Evolutionary conservation across 2,888 invertebrate genomes (phyloP).

Genomic region (Nymphalis polychloros): DNA sequence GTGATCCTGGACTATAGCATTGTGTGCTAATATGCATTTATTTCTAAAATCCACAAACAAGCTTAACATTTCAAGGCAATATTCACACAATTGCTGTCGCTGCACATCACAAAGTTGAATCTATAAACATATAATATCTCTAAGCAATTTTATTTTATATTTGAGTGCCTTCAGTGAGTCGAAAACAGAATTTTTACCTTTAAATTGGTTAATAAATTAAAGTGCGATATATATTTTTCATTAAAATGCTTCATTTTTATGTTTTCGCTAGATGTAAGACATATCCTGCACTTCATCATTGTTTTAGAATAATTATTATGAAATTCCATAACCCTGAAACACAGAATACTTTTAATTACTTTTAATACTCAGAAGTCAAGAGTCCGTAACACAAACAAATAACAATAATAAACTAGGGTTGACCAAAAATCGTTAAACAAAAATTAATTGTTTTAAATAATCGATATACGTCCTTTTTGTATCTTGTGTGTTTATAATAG

Average conservation of each 20-base stretch:
- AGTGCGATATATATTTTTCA: slow-evolving; percentile 50
- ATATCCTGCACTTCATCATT: slow-evolving; percentile 64
- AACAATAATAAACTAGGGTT: no score
- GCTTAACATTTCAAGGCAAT: slow-evolving; percentile 50
- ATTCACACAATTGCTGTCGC: slow-evolving; percentile 55
- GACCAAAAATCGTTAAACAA: no score
- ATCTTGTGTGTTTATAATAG: no score
- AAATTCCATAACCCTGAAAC: no score
- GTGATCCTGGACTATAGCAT: slow-evolving; percentile 42
- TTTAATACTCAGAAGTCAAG: no score
- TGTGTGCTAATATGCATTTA: slow-evolving; percentile 54
- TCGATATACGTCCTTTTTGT: no score
- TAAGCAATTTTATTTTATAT: not conserved
- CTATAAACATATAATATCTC: slow-evolving; percentile 44
- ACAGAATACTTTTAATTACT: no score
- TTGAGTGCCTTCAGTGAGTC: no score
- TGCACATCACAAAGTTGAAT: slow-evolving; percentile 50
- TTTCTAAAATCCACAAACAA: slow-evolving; percentile 56
- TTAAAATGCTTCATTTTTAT: slow-evolving; percentile 47
- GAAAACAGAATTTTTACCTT: slow-evolving; percentile 49
- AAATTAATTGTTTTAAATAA: no score
- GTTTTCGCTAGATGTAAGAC: slow-evolving; percentile 49
- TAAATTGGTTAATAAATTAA: slow-evolving; percentile 62
- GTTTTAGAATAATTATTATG: not conserved
- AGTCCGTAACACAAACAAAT: no score